phyloP scores from a whole-genome alignment of 2,113 vertebrate species.

The Planiliza haematocheilus region DNA sequence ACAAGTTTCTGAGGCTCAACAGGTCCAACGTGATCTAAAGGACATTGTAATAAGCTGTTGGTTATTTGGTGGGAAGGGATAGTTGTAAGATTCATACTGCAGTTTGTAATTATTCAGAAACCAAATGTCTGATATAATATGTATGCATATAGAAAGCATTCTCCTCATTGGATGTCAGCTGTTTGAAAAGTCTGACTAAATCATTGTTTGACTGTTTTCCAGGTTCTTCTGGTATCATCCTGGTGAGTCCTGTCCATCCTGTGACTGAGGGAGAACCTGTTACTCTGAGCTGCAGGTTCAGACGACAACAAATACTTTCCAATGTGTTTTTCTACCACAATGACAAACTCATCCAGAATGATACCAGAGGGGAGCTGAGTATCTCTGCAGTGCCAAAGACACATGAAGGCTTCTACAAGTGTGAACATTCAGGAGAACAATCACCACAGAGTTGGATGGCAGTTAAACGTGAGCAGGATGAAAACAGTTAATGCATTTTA shows the following conservation, averaged over 20 bases:
- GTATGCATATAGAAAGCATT: too few species aligned
- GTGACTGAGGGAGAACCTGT: conserved; percentile 59
- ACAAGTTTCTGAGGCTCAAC: too few species aligned
- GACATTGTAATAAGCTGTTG: too few species aligned
- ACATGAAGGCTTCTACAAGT: conserved; percentile 55
- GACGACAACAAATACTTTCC: background rate
- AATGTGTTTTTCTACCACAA: conserved; percentile 36
- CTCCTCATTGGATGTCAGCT: too few species aligned
- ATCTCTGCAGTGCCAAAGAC: conserved; percentile 47
- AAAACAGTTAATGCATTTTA: fast-evolving
- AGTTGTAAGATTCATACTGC: too few species aligned
- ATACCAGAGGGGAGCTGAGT: conserved; percentile 8
- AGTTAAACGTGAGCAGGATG: background rate
- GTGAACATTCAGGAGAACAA: background rate
- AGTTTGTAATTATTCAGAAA: too few species aligned
- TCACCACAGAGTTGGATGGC: conserved; percentile 28
- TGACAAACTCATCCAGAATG: conserved; percentile 18
- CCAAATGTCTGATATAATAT: too few species aligned
- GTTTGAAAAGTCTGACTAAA: too few species aligned
- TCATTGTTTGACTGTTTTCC: background rate
- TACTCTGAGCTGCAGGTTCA: conserved; percentile 46
- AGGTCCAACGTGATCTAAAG: too few species aligned
- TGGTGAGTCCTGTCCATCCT: conserved; percentile 55
- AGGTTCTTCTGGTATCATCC: conserved; percentile 28
- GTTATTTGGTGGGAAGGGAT: too few species aligned